Conservation (phyloP, 2,113 vertebrate species). For the Sinosuthora webbiana region DNA sequence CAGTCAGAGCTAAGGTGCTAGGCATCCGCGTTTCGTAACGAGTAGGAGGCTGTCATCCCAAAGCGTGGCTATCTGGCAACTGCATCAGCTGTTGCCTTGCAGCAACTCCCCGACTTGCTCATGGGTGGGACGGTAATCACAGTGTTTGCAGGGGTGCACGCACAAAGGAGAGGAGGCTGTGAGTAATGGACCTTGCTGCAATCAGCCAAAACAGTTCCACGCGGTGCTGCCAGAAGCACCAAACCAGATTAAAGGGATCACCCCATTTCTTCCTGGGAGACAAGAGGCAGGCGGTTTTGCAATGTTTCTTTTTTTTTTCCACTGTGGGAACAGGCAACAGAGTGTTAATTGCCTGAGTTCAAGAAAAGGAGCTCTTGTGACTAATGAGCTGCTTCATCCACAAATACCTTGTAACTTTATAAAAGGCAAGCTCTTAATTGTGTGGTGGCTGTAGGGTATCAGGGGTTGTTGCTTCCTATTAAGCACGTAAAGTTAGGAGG, state of each 20-base stretch:
- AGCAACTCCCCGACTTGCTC: neutral
- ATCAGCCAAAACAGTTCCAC: slow-evolving; percentile 11
- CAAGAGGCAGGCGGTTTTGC: slow-evolving; percentile 8
- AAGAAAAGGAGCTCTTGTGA: slow-evolving; percentile 34
- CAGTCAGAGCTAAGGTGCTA: neutral
- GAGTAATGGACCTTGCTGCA: slow-evolving; percentile 55
- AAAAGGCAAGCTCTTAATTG: neutral
- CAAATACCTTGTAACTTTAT: neutral
- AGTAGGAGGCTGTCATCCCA: neutral
- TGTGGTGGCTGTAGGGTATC: neutral
- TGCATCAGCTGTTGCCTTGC: neutral
- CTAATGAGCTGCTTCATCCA: slow-evolving; percentile 29
- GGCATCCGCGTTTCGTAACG: neutral
- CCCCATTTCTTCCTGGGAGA: slow-evolving; percentile 22
- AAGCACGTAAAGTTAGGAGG: neutral
- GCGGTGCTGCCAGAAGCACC: neutral
- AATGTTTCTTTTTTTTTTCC: slow-evolving; percentile 29
- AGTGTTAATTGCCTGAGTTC: neutral
- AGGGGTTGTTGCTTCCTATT: neutral
- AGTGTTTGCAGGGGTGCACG: neutral
- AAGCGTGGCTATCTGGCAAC: neutral
- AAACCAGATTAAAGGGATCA: slow-evolving; percentile 58
- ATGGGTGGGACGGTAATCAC: slow-evolving; percentile 28
- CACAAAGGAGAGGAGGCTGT: slow-evolving; percentile 14
- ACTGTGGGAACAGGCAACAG: slow-evolving; percentile 59